Base-by-base conservation (phyloP, 2,888 invertebrate species). In the Ariolimax columbianus region DNA sequence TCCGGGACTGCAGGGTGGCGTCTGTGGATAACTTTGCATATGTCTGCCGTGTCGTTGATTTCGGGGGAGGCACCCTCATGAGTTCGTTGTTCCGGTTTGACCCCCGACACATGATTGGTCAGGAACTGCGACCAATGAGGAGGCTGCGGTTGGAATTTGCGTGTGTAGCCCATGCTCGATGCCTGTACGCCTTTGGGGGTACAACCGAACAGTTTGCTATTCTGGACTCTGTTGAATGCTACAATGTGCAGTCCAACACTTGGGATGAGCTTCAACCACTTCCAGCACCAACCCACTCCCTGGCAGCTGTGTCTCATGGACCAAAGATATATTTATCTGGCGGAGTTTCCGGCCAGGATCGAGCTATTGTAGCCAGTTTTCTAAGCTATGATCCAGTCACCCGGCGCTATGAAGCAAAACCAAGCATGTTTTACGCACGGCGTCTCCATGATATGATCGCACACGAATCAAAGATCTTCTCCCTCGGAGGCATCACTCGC, bases 41-140 rank as follows among this genome's bases (percentile, higher is more conserved):
- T 87, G 91, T 93, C 26, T 93, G 93, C 86, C 89, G 93, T 6
- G 92, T 93, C n/a, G 92, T 94, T 6, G 94, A 94, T 87, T 93
- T 92, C 88, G 94, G 93, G 4, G 94, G 94, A 0, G 94, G 94
- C n/a, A 92, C 93, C 7, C 87, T 93, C 19, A 92, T 93, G 91
- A 92, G 92, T 86, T 93, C 93, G 1, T 87, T 93, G 70, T 91
- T 93, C 83, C 89, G 94, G 40, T 94, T 94, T 89, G 94, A 94
- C 87, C 93, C 93, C 0, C 89, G 93, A 19, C 94, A 94, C 88
- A 88, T 93, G 68, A 86, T 90, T 47, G 91, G 93, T 47, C 92
- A 92, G 80, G 92, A 93, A 83, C 87, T 94, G 79, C 89, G 90
- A 36, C 93, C 93, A 63, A 93, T 93, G 91, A 86, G 92, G 72